Base-by-base conservation (phyloP, 2,113 vertebrate species). In the Pimephales promelas region DNA sequence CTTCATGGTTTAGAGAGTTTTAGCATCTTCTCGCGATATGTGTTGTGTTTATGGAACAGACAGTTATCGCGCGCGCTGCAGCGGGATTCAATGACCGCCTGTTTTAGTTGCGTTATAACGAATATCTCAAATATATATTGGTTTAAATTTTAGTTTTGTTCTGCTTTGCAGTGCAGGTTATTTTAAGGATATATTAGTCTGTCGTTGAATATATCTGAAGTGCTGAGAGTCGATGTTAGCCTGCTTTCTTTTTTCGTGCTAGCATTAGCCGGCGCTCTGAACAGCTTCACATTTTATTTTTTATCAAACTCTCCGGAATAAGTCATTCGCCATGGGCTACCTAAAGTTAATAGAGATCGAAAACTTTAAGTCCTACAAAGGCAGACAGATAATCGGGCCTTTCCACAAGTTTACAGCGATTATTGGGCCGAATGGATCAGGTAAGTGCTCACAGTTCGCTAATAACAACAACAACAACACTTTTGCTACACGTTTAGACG, bases 341-440 rank as follows among this genome's bases (percentile, higher is more conserved):
- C 91, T 97, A 68, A 97, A 96, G 89, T 85, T 97, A 54, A 97
- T 97, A 87, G 96, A 97, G 90, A 97, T 98, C 20, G 96, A 97
- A 89, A 98, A 97, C 88, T 97, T 97, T 86, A 97, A 97, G 88
- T 97, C 97, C 0, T 96, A 97, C 82, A 97, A 97, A 89, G 97
- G 96, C 61, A 92, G 95, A 70, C 96, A 97, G 88, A 97, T 98
- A 28, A 96, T 97, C 86, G 96, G 96, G 85, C 96, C 97, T 9
- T 97, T 97, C 90, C 96, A 96, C 75, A 95, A 96, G 88, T 97
- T 97, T 84, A 97, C 96, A 61, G 97, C 96, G 62, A 97, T 97
- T 91, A 97, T 97, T 87, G 96, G 96, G 89, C 96, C 96, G 83
- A 97, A 97, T 94, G 96, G 97, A 92, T 97, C 97, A 81, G 97